Evolutionary conservation across 2,888 invertebrate genomes (phyloP).

Genomic region (Empis livida): DNA sequence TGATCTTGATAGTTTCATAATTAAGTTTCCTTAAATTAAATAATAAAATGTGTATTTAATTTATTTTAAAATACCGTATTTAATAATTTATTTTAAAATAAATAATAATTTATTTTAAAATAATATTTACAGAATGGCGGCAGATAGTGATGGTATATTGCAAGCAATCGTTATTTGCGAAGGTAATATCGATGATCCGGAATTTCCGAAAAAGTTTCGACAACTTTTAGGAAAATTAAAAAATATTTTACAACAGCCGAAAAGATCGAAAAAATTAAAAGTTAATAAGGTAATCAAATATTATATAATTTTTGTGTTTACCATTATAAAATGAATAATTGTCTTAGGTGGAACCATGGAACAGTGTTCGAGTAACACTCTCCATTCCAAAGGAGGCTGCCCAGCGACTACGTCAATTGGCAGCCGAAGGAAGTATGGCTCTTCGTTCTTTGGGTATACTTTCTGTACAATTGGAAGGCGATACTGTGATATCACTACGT

Average conservation of each 20-base stretch:
- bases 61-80: too few species aligned
- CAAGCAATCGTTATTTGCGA: constrained; percentile 82
- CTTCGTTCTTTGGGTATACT: constrained; percentile 86
- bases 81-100: too few species aligned
- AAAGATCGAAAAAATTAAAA: constrained; percentile 41
- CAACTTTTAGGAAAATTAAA: constrained; percentile 65
- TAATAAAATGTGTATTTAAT: too few species aligned
- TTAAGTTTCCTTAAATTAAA: too few species aligned
- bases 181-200: constrained; percentile 79
- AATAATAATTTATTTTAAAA: too few species aligned
- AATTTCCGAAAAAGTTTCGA: constrained; percentile 69
- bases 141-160: constrained; percentile 67
- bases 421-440: constrained; percentile 78
- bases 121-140: constrained; percentile 50
- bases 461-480: constrained; percentile 87
- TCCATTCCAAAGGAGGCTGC: constrained; percentile 95
- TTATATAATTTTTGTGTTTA: background rate
- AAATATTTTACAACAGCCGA: constrained; percentile 49
- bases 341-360: constrained; percentile 96
- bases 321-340: too few species aligned
- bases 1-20: too few species aligned
- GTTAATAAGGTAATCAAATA: constrained; percentile 44
- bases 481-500: constrained; percentile 61
- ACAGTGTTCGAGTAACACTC: constrained; percentile 94
- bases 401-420: constrained; percentile 76